Percentiles rank a stretch among this genome's conserved stretches.
Evolutionary conservation across 30 jellyfish, hydroid and myxozoan species (phyloP).

Genomic region (Nemopilema nomurai): DNA sequence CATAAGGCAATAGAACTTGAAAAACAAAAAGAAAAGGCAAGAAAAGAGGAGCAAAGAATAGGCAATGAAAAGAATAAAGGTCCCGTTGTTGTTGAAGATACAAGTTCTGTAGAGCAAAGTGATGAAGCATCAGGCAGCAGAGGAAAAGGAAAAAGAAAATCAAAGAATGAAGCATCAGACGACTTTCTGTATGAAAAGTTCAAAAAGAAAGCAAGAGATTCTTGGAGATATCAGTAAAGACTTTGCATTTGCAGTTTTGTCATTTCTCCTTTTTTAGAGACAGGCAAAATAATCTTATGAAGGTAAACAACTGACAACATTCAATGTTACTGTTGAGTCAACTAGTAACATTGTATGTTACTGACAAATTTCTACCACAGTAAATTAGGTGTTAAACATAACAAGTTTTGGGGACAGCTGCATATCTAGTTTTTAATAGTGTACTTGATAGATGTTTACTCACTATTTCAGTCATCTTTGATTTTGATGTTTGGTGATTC

Average conservation of each 20-base stretch:
- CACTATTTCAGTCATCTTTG: no score
- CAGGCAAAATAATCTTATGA: no score
- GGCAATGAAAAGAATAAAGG: conserved; percentile 67
- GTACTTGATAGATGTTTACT: no score
- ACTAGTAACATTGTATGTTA: no score
- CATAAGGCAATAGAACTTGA: conserved; percentile 82
- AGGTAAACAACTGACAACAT: no score
- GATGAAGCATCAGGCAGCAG: conserved; percentile 2
- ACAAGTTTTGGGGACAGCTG: no score
- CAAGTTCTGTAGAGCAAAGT: conserved; percentile 10
- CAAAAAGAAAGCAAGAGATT: conserved; percentile 81
- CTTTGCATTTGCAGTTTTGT: not conserved
- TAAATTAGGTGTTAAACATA: no score
- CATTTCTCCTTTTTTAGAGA: not conserved
- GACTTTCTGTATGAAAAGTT: conserved; percentile 92
- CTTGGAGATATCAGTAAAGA: conserved; percentile 77
- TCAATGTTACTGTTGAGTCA: no score
- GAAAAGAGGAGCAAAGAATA: conserved; percentile 26
- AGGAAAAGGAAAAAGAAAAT: conserved; percentile 45
- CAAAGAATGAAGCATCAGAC: conserved; percentile 79
- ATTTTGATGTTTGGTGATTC: no score
- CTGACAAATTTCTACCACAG: no score
- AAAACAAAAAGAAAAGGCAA: conserved; percentile 73
- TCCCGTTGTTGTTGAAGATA: conserved; percentile 83
- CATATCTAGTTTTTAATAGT: no score